Conservation (phyloP, 2,888 invertebrate species). For the Drosophila prostipennis region DNA sequence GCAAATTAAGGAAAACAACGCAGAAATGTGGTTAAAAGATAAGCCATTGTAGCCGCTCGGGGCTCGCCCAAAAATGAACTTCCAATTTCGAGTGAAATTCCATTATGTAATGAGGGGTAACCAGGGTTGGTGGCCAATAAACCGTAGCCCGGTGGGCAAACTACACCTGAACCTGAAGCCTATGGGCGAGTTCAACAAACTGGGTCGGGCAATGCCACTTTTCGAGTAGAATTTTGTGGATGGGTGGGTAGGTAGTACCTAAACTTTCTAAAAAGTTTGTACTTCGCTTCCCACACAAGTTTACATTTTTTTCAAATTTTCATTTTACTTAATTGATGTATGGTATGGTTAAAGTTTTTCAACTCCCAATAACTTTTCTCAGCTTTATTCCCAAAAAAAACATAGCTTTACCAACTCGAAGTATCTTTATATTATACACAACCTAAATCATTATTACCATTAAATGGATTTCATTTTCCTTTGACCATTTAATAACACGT, state of each 20-base stretch:
- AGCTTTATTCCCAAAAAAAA: too few species aligned
- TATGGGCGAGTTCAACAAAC: slow-evolving; percentile 39
- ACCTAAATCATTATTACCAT: too few species aligned
- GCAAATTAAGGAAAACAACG: slow-evolving; percentile 58
- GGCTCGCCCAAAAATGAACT: slow-evolving; percentile 31
- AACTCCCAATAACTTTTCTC: too few species aligned
- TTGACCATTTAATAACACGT: neutral
- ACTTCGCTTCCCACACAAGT: neutral
- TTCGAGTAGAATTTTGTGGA: neutral
- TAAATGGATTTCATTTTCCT: neutral
- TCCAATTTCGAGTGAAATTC: slow-evolving; percentile 47
- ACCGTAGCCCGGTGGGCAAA: slow-evolving; percentile 26
- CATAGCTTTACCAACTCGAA: too few species aligned
- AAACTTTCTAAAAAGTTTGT: neutral
- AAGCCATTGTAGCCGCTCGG: slow-evolving; percentile 26
- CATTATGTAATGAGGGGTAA: slow-evolving; percentile 44
- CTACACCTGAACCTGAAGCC: slow-evolving; percentile 12
- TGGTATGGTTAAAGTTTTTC: neutral
- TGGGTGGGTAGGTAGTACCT: neutral
- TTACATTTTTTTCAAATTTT: neutral
- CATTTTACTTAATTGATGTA: neutral
- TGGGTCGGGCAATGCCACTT: slow-evolving; percentile 8
- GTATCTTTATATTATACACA: too few species aligned
- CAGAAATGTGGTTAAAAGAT: slow-evolving; percentile 39
- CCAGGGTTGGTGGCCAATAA: slow-evolving; percentile 14